Conservation (phyloP, 2,888 invertebrate genomes). For the Torymus aiolomorphi region DNA sequence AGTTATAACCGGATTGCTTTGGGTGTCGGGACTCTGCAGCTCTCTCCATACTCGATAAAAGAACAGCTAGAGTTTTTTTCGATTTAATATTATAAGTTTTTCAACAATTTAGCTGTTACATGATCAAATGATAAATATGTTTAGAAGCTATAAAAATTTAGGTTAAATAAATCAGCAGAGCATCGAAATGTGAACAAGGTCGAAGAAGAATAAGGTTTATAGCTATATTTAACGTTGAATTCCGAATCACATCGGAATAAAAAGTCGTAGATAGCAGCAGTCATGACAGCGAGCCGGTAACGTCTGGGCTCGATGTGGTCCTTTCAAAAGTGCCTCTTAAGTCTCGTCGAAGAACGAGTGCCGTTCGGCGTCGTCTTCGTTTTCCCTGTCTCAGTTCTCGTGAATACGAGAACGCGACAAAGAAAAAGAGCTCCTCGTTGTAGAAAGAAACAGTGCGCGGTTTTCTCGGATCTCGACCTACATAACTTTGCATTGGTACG, state of each 20-base stretch:
- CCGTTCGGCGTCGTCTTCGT: background rate
- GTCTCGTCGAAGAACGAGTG: conserved; percentile 40
- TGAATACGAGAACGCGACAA: background rate
- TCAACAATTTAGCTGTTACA: too few species aligned
- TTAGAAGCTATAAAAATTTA: too few species aligned
- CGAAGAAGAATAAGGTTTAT: too few species aligned
- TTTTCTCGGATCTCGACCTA: background rate
- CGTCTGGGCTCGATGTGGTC: conserved; percentile 5
- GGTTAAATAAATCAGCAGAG: too few species aligned
- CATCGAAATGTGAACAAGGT: too few species aligned
- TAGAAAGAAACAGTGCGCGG: background rate
- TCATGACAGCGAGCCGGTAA: background rate
- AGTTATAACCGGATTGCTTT: too few species aligned
- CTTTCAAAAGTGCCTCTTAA: conserved; percentile 41
- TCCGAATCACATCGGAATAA: background rate
- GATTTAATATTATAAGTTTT: too few species aligned
- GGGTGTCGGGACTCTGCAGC: too few species aligned
- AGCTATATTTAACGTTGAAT: conserved; percentile 15
- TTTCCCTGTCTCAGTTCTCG: background rate
- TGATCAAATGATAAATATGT: too few species aligned
- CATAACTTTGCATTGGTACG: conserved; percentile 16
- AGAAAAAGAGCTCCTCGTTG: background rate
- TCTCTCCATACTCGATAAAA: too few species aligned
- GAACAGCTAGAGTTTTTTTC: too few species aligned
- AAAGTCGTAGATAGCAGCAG: background rate